Evolutionary conservation across 2,888 invertebrate species (phyloP), one percentile per base, ranked within the genome.

Genomic region (Agriopis marginaria): DNA sequence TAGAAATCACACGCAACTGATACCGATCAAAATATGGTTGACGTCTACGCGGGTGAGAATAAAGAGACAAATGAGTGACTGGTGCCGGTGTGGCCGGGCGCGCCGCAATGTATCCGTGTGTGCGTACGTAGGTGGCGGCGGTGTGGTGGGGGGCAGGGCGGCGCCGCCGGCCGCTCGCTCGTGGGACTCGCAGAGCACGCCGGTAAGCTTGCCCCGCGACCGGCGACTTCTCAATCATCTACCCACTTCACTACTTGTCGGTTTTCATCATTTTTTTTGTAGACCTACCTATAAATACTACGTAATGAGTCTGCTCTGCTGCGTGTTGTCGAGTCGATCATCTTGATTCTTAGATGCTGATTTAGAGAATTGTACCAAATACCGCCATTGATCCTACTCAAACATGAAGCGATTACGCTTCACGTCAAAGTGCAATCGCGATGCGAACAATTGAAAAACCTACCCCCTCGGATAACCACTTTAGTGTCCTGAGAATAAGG

Each of bases 81-180:
- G 14, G 6, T 44, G 10, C 58, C n/a, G n/a, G 44, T 12, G 47
- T 11, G 44, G 11, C 8, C 17, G 60, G 47, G n/a, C 14, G 61
- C 55, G 47, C n/a, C 61, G 50, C 87, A 87, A 88, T 90, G 91
- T 88, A 88, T 86, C 82, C 84, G 88, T 91, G 90, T 93, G 89
- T 90, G 83, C 88, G 91, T 90, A 90, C 86, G 91, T 93, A 93
- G 93, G 93, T 93, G 93, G 93, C 91, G 90, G 91, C 89, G 83
- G 89, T 80, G 87, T 83, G 90, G 90, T 85, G 89, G 90, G 87
- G 85, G 89, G 87, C 85, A 86, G 89, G 77, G 89, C 89, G 83
- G 76, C 92, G 84, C 85, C 90, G 83, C 85, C 90, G 83, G 78
- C 91, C 79, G 81, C 89, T 75, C 80, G 82, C 88, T 80, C 92